Evolutionary conservation across 2,113 vertebrate species (phyloP).

Genomic region (Typhlomys cinereus): DNA sequence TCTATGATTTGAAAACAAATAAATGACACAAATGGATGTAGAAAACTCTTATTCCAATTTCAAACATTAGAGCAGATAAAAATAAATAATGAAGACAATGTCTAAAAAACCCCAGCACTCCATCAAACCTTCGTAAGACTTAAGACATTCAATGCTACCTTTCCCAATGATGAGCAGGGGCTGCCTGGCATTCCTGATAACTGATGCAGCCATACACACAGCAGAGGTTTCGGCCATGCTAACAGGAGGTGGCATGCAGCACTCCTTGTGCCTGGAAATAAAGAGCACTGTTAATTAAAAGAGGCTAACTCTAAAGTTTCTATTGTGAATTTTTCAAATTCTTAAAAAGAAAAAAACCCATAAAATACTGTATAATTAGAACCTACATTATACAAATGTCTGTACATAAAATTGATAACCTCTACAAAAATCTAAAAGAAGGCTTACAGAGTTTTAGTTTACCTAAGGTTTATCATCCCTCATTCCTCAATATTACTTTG

Average conservation of each 20-base stretch:
- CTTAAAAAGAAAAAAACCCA: neutral
- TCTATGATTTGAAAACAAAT: constrained; percentile 45
- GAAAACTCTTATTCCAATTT: neutral
- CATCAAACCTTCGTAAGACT: neutral
- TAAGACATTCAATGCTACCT: constrained; percentile 84
- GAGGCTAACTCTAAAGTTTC: neutral
- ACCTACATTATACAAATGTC: constrained; percentile 4
- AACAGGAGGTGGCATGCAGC: constrained; percentile 90
- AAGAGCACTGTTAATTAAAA: constrained; percentile 26
- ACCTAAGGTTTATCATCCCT: neutral
- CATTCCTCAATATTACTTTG: neutral
- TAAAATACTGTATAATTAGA: constrained; percentile 25
- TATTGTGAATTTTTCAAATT: constrained; percentile 33
- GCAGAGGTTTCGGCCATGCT: constrained; percentile 86
- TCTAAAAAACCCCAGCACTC: neutral
- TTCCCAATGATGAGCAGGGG: constrained; percentile 96
- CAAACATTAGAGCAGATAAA: neutral
- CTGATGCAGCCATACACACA: constrained; percentile 83
- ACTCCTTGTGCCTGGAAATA: constrained; percentile 85
- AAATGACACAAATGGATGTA: neutral
- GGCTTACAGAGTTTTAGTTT: constrained; percentile 7
- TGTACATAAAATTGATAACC: constrained; percentile 5
- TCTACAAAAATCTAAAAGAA: constrained; percentile 14
- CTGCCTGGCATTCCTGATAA: constrained; percentile 87
- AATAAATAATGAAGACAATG: neutral